phyloP scores from a whole-genome alignment of 1,140 invertebrate genomes.

The Mamestra configurata region DNA sequence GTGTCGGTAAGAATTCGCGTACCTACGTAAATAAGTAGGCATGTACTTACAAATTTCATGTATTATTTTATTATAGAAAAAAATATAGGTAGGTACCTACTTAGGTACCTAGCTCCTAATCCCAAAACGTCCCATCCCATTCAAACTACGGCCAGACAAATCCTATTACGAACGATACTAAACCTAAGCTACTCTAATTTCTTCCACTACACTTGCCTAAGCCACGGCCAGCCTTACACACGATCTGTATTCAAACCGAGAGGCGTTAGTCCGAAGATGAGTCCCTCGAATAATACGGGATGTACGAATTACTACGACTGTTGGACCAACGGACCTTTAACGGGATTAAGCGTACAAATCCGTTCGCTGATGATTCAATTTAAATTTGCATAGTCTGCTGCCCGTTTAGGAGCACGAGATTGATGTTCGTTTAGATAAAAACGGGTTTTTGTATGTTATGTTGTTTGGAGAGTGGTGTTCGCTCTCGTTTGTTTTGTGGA shows the following conservation, averaged over 20 bases:
- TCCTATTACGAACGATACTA: slow-evolving; percentile 32
- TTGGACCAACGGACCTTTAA: slow-evolving; percentile 44
- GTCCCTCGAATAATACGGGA: slow-evolving; percentile 41
- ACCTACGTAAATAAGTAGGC: too few relatives aligned
- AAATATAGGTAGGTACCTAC: too few relatives aligned
- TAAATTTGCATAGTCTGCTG: slow-evolving; percentile 53
- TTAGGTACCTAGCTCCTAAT: background rate
- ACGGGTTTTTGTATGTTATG: slow-evolving; percentile 8
- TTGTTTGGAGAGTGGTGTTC: background rate
- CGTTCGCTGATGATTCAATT: slow-evolving; percentile 53
- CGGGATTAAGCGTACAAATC: slow-evolving; percentile 52
- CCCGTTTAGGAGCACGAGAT: slow-evolving; percentile 25
- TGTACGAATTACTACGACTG: slow-evolving; percentile 42
- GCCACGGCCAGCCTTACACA: slow-evolving; percentile 48
- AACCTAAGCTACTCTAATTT: slow-evolving; percentile 35
- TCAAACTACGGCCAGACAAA: slow-evolving; percentile 9
- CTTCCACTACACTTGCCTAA: slow-evolving; percentile 48
- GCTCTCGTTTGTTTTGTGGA: too few relatives aligned
- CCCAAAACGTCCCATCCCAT: background rate
- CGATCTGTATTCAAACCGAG: slow-evolving; percentile 51
- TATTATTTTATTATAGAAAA: too few relatives aligned
- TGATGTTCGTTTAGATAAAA: slow-evolving; percentile 46
- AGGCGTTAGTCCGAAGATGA: slow-evolving; percentile 50
- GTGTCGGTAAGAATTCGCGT: too few relatives aligned
- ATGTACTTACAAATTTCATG: too few relatives aligned